These are phyloP conservation scores for Piliocolobus tephrosceles DNA, from an alignment of 2,113 vertebrate species.

Conservation along the genomic window DNA sequence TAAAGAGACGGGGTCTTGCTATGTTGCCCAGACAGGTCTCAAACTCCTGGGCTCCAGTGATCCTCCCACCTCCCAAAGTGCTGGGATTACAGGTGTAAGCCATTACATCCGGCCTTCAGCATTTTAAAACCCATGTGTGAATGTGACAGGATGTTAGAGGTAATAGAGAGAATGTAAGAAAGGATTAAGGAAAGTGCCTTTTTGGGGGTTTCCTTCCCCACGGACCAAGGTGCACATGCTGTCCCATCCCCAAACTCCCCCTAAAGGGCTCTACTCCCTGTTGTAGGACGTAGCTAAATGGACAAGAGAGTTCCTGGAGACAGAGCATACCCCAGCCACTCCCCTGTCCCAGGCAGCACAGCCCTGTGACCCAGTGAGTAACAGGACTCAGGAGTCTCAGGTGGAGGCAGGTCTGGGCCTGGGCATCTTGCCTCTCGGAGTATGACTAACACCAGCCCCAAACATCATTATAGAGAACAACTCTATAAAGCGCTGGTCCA, in stretches of 20 bases:
- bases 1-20: too few species aligned
- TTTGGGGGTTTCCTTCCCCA: background rate
- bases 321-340: too few species aligned
- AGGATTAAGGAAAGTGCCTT: background rate
- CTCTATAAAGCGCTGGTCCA: background rate
- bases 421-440: background rate
- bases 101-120: background rate
- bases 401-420: background rate
- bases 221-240: background rate
- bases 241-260: background rate
- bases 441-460: background rate
- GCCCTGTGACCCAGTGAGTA: background rate
- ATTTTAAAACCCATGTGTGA: background rate
- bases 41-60: too few species aligned
- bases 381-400: background rate
- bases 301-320: background rate
- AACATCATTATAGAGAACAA: conserved; percentile 11
- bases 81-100: too few species aligned
- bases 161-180: background rate
- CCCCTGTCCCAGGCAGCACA: background rate
- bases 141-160: background rate
- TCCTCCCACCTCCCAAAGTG: too few species aligned
- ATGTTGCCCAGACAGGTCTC: too few species aligned
- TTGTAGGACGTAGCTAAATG: rapidly evolving
- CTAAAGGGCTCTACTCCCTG: background rate